A percentile compares a stretch with the other conserved stretches of the same genome.
These are phyloP conservation scores for Crenuchus spilurus DNA, from an alignment of 2,797 vertebrate species.

Conservation along the genomic window DNA sequence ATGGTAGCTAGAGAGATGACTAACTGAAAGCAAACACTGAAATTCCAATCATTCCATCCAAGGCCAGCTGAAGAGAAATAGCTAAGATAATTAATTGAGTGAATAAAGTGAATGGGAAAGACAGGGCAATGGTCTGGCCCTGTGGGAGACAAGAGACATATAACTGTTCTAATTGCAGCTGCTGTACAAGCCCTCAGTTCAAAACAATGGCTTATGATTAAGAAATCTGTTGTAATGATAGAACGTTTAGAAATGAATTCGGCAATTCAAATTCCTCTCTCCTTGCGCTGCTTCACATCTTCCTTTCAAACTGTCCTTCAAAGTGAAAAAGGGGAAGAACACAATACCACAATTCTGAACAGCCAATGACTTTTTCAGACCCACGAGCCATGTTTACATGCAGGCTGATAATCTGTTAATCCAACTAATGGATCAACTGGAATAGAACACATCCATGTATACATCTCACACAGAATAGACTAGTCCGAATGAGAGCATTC, in stretches of 20 bases:
- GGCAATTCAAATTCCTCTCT: background rate
- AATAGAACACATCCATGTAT: too few species aligned
- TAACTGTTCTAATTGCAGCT: background rate
- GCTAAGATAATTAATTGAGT: slow-evolving; percentile 4
- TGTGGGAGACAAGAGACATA: background rate
- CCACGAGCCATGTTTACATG: too few species aligned
- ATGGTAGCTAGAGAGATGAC: slow-evolving; percentile 17
- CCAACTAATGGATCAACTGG: too few species aligned
- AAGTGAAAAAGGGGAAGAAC: background rate
- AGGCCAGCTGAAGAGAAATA: slow-evolving; percentile 6
- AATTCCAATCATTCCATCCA: slow-evolving; percentile 1
- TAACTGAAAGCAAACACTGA: slow-evolving; percentile 3
- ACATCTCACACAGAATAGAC: too few species aligned
- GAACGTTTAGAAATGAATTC: too few species aligned
- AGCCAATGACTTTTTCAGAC: too few species aligned
- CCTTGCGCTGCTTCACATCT: background rate
- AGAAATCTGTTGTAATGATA: background rate
- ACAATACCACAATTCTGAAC: too few species aligned
- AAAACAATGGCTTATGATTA: slow-evolving; percentile 24
- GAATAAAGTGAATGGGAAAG: slow-evolving; percentile 25
- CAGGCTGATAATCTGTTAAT: too few species aligned
- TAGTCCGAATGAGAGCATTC: too few species aligned
- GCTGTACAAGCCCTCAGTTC: background rate
- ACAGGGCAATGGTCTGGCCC: slow-evolving; percentile 10
- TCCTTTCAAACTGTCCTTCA: background rate